These are phyloP conservation scores for Lithobates pipiens DNA, from an alignment of 2,797 vertebrate species.

Conservation along the genomic window DNA sequence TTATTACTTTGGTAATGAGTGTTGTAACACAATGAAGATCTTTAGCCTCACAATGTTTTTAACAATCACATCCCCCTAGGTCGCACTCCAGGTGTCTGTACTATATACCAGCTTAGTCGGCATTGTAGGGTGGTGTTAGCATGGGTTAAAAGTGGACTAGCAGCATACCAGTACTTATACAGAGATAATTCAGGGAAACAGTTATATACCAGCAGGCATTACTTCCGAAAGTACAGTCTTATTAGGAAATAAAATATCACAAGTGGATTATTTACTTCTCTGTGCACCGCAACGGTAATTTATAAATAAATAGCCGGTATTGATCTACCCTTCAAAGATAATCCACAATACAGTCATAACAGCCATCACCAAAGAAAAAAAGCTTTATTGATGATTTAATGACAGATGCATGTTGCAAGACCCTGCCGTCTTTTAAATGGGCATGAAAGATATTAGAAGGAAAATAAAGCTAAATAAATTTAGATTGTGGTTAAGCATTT, in stretches of 20 bases:
- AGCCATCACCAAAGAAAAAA: conserved; percentile 25
- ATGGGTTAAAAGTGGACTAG: conserved; percentile 36
- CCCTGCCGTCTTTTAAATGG: background rate
- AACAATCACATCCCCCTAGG: conserved; percentile 56
- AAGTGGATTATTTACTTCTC: conserved; percentile 51
- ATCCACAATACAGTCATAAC: conserved; percentile 35
- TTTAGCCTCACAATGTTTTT: conserved; percentile 50
- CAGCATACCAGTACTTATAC: conserved; percentile 38
- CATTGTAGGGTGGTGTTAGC: conserved; percentile 48
- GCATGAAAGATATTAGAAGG: background rate
- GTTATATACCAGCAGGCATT: conserved; percentile 24
- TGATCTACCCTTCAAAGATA: conserved; percentile 42
- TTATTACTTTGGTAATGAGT: conserved; percentile 61
- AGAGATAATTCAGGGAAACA: conserved; percentile 4
- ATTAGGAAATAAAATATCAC: conserved; percentile 31
- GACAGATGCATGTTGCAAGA: background rate
- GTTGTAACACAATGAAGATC: conserved; percentile 59
- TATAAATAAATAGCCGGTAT: conserved; percentile 41
- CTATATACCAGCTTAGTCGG: conserved; percentile 39
- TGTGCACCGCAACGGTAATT: conserved; percentile 18
- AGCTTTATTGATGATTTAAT: conserved; percentile 18
- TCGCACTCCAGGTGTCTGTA: conserved; percentile 54
- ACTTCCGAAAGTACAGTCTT: background rate
- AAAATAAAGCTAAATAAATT: background rate
- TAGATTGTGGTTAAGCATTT: background rate